Evolutionary conservation across 2,888 invertebrate genomes (phyloP), one percentile per base, ranked within the genome.

Genomic region (Germaria angustata): DNA sequence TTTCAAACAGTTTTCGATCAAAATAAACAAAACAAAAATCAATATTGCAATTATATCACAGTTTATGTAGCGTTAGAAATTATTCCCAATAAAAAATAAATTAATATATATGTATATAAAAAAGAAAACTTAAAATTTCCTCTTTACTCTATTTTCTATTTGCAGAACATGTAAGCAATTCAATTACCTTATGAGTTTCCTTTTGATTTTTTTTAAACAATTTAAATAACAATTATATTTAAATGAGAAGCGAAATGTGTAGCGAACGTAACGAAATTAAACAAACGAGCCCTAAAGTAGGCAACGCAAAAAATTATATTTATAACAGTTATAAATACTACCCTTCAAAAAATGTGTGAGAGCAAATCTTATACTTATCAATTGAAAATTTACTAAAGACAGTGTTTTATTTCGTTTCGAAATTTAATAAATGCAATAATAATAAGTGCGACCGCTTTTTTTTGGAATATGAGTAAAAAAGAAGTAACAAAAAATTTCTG

Each of bases 91-190:
- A n/a, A n/a, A n/a, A n/a, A n/a, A n/a, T n/a, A n/a, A n/a, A n/a
- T n/a, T n/a, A n/a, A n/a, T n/a, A n/a, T n/a, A n/a, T n/a, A n/a
- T n/a, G n/a, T n/a, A n/a, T n/a, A n/a, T n/a, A 46, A 28, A 3
- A 28, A 28, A 28, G 28, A 3, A 28, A n/a, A 20, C 4, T 13
- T 24, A 13, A 49, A n/a, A 49, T 24, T 13, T 11, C 24, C 6
- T 3, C 9, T 24, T 24, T 13, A 20, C 11, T 36, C 22, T 24
- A 7, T 55, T 57, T 46, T 65, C n/a, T 75, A 55, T 55, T 75
- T 75, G 36, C 75, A 75, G 75, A 75, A 55, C 24, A 55, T 34
- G 75, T 75, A 75, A 75, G 51, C 44, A 55, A 46, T 32, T 39
- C 1, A 44, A 44, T 34, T 46, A 13, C n/a, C 46, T 34, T 49